A percentile compares a stretch with the other conserved stretches of the same genome.
These are phyloP conservation scores for Epicauta chinensis DNA, from an alignment of 1,140 invertebrate species.

Conservation along the genomic window DNA sequence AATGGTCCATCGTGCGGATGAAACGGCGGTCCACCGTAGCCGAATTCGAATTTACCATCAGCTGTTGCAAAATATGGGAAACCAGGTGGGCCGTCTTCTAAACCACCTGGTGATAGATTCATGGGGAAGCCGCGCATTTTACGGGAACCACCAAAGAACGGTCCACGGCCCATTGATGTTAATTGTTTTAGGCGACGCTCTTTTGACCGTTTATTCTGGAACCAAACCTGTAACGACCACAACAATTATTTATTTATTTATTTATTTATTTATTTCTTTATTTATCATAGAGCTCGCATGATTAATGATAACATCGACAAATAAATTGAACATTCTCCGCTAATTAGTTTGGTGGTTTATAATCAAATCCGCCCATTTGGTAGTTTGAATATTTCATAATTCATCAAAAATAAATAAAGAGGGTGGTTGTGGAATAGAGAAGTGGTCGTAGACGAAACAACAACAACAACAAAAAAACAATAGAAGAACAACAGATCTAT, in stretches of 20 bases:
- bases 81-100: conserved; percentile 72
- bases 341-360: no score
- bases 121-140: conserved; percentile 87
- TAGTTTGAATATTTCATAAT: no score
- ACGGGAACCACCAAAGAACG: conserved; percentile 81
- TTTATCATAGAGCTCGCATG: no score
- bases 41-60: conserved; percentile 85
- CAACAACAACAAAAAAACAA: no score
- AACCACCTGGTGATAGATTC: conserved; percentile 77
- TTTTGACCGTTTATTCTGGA: conserved; percentile 98
- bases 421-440: no score
- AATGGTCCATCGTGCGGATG: conserved; percentile 81
- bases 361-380: no score
- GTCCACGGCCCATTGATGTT: conserved; percentile 85
- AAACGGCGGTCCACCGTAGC: conserved; percentile 76
- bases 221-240: conserved; percentile 97
- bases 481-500: neutral
- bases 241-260: no score
- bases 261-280: no score
- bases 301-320: no score
- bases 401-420: neutral
- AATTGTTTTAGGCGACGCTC: conserved; percentile 88
- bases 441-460: no score
- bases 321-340: no score
- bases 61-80: conserved; percentile 77